These are phyloP conservation scores for Nomada ferruginata DNA, from an alignment of 2,888 invertebrate genomes.

Conservation along the genomic window DNA sequence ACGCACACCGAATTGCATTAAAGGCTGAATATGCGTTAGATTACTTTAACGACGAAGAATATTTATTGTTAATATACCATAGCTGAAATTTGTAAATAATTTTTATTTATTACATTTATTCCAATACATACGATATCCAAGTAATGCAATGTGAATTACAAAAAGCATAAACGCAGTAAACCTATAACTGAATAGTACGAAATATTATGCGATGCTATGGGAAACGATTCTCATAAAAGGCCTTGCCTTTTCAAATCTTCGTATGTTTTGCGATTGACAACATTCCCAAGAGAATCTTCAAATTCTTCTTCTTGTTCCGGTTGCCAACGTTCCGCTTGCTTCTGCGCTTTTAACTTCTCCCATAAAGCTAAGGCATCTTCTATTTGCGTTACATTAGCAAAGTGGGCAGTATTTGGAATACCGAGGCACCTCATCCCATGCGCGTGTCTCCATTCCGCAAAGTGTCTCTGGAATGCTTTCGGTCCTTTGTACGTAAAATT, in stretches of 20 bases:
- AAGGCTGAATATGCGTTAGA: no score
- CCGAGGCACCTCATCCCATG: slow-evolving; percentile 99
- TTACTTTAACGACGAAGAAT: background rate
- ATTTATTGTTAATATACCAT: background rate
- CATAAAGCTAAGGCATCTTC: slow-evolving; percentile 98
- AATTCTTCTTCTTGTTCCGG: slow-evolving; percentile 99
- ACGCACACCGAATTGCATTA: background rate
- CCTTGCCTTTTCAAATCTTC: slow-evolving; percentile 99
- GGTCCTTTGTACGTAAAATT: slow-evolving; percentile 99
- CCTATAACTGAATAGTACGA: background rate
- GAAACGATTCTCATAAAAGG: slow-evolving; percentile 88
- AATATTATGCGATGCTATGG: background rate
- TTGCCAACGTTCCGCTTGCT: slow-evolving; percentile 97
- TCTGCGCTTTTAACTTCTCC: slow-evolving; percentile 98
- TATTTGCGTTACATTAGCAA: slow-evolving; percentile 99
- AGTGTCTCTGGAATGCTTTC: slow-evolving; percentile 99
- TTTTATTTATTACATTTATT: slow-evolving; percentile 25
- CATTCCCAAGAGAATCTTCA: slow-evolving; percentile 99
- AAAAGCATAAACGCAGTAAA: background rate
- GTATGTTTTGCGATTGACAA: slow-evolving; percentile 98
- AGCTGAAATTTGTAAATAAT: background rate
- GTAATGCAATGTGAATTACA: slow-evolving; percentile 12
- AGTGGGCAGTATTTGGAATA: slow-evolving; percentile 99
- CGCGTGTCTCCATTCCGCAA: slow-evolving; percentile 96
- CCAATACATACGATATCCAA: background rate